A percentile compares a stretch with the other conserved stretches of the same genome.
Evolutionary conservation across 2,888 invertebrate genomes (phyloP).

Genomic region (Nymphalis polychloros): DNA sequence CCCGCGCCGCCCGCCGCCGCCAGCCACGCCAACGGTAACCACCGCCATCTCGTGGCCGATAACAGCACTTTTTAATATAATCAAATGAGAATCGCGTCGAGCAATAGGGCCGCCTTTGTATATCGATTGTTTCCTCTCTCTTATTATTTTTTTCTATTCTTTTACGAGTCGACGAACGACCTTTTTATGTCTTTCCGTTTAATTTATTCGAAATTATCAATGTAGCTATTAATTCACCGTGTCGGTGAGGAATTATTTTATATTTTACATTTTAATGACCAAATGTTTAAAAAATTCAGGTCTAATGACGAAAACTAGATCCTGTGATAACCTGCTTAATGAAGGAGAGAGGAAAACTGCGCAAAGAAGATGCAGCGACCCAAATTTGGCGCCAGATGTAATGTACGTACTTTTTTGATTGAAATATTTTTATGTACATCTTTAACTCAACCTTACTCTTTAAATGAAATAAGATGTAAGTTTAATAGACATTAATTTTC

Average conservation of each 20-base stretch:
- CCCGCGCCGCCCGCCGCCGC: conserved; percentile 39
- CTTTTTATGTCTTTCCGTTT: too few relatives aligned
- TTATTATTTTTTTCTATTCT: too few relatives aligned
- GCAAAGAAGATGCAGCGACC: conserved; percentile 91
- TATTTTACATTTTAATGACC: conserved; percentile 13
- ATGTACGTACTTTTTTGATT: conserved; percentile 70
- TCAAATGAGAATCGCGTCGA: too few relatives aligned
- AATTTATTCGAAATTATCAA: too few relatives aligned
- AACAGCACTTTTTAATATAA: too few relatives aligned
- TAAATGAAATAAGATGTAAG: background rate
- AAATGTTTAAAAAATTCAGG: conserved; percentile 55
- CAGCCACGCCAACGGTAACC: background rate
- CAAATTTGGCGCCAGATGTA: conserved; percentile 88
- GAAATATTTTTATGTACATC: background rate
- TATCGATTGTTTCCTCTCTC: too few relatives aligned
- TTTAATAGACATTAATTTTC: background rate
- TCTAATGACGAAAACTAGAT: conserved; percentile 90
- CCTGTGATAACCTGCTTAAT: conserved; percentile 90
- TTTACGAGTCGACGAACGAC: too few relatives aligned
- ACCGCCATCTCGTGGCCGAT: too few relatives aligned
- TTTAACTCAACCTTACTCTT: background rate
- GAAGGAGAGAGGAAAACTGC: conserved; percentile 81
- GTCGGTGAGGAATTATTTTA: too few relatives aligned
- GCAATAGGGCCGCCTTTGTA: too few relatives aligned
- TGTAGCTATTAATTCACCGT: too few relatives aligned